Evolutionary conservation across 2,888 invertebrate genomes (phyloP).

Genomic region (Epsilonema sp.): DNA sequence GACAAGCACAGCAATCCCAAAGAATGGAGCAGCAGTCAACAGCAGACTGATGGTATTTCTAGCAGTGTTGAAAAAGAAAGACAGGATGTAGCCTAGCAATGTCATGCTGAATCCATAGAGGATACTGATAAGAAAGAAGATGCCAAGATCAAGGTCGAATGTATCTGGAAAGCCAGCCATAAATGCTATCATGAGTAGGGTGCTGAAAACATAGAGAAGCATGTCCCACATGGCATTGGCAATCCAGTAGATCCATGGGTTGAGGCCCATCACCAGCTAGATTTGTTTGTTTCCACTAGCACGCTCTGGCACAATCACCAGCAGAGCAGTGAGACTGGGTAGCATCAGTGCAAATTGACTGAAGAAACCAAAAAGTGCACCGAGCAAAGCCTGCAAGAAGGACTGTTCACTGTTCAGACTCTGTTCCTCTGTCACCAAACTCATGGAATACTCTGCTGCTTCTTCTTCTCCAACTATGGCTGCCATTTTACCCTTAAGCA

Average conservation of each 20-base stretch:
- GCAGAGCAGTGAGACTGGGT: not conserved
- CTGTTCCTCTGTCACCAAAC: too few species aligned
- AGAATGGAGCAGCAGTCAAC: not conserved
- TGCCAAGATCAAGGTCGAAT: slow-evolving; percentile 28
- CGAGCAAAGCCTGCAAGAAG: not conserved
- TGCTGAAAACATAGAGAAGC: not conserved
- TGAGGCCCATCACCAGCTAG: slow-evolving; percentile 50
- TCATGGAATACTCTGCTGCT: too few species aligned
- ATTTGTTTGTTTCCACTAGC: slow-evolving; percentile 52
- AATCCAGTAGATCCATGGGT: slow-evolving; percentile 52
- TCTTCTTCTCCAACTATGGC: too few species aligned
- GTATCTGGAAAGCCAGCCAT: slow-evolving; percentile 28
- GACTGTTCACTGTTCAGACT: too few species aligned
- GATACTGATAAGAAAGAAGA: slow-evolving; percentile 41
- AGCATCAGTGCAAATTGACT: not conserved
- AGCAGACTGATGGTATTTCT: not conserved
- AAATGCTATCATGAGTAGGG: slow-evolving; percentile 7
- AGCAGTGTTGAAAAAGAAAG: not conserved
- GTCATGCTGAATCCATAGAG: not conserved
- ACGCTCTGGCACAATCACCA: slow-evolving; percentile 45
- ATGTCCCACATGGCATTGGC: slow-evolving; percentile 48
- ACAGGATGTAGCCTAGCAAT: not conserved
- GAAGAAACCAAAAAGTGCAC: not conserved
- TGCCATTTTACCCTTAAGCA: too few species aligned
- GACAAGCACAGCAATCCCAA: not conserved